Conservation (phyloP, 2,113 vertebrate genomes). For the Elanus axillaris region DNA sequence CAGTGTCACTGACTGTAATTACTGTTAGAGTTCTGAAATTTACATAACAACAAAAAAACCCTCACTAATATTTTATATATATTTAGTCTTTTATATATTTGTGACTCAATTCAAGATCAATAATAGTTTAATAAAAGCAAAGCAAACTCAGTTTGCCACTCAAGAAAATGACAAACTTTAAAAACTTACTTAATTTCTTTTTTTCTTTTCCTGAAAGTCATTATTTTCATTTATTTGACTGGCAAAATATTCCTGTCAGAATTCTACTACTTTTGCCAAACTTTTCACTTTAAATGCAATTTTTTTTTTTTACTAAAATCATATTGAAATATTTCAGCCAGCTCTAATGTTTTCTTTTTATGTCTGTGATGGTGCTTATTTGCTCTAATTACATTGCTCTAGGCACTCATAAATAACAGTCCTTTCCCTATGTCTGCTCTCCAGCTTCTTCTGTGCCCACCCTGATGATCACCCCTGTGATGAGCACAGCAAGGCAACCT, state of each 20-base stretch:
- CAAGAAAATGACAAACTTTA: not conserved
- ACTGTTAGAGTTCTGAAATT: not conserved
- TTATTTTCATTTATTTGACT: not conserved
- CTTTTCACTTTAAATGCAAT: not conserved
- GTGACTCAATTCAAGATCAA: not conserved
- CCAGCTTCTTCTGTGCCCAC: not conserved
- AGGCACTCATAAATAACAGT: not conserved
- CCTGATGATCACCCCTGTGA: not conserved
- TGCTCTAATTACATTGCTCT: not conserved
- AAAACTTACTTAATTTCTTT: not conserved
- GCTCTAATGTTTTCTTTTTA: not conserved
- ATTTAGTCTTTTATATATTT: not conserved
- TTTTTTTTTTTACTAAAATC: not conserved
- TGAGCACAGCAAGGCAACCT: not conserved
- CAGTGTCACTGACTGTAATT: not conserved
- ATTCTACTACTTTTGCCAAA: not conserved
- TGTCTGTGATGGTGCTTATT: not conserved
- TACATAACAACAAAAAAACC: accelerated
- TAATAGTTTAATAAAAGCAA: not conserved
- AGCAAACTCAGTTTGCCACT: not conserved
- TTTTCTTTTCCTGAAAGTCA: not conserved
- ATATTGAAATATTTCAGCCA: not conserved
- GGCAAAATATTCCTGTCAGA: not conserved
- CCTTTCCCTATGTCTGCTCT: not conserved
- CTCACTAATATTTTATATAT: not conserved